Percentiles rank a stretch among this genome's conserved stretches.
These are phyloP conservation scores for Nothoprocta pentlandii DNA, from an alignment of 2,113 vertebrate species.

Conservation along the genomic window DNA sequence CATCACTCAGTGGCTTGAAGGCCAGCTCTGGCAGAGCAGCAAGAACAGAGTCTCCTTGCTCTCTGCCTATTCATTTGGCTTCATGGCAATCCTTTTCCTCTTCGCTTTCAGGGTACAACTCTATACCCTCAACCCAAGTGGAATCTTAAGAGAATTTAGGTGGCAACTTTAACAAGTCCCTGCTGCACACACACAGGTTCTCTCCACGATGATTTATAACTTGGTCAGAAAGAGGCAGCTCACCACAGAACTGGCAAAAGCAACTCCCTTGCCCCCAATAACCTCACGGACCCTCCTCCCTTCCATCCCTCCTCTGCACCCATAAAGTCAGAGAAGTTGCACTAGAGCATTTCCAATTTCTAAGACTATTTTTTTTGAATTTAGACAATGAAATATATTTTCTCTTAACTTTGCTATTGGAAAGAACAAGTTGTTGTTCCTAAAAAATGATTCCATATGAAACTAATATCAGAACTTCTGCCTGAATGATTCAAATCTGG, in stretches of 20 bases:
- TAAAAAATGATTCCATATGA: neutral
- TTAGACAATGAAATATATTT: neutral
- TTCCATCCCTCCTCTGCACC: neutral
- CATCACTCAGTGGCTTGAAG: neutral
- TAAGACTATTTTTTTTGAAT: neutral
- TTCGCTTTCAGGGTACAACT: neutral
- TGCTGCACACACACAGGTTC: neutral
- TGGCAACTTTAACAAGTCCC: neutral
- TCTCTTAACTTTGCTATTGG: neutral
- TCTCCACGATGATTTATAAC: neutral
- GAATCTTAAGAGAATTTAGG: neutral
- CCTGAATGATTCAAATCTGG: neutral
- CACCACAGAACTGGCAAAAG: neutral
- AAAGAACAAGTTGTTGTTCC: neutral
- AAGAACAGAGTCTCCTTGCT: neutral
- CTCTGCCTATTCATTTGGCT: neutral
- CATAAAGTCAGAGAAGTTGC: neutral
- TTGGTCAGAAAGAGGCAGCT: neutral
- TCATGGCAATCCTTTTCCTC: neutral
- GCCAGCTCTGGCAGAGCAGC: neutral
- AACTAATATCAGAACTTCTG: neutral
- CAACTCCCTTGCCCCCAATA: neutral
- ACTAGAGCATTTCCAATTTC: neutral
- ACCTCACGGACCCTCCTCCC: neutral
- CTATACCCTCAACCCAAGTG: accelerated